Conservation (phyloP, 2,113 vertebrate genomes). For the Dermatemys mawii region DNA sequence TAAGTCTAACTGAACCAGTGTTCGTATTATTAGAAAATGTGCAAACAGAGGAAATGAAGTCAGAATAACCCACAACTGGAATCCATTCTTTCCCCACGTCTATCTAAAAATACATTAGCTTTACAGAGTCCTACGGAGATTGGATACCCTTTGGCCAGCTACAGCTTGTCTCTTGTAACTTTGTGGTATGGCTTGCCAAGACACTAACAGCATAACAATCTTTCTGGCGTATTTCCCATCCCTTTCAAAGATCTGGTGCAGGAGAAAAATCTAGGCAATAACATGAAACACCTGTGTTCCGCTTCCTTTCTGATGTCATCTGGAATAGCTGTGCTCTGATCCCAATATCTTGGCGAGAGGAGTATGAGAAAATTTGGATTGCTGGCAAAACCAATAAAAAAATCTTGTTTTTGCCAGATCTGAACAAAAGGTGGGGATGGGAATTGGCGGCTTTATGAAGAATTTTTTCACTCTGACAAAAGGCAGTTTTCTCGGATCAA, state of each 20-base stretch:
- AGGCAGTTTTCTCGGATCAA: neutral
- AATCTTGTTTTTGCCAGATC: neutral
- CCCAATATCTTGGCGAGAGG: fast-evolving
- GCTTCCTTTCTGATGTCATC: neutral
- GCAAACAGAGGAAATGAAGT: neutral
- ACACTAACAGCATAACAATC: neutral
- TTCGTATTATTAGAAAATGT: neutral
- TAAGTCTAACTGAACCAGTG: neutral
- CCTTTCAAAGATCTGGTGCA: neutral
- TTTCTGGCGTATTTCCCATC: neutral
- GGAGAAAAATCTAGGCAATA: neutral
- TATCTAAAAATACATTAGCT: neutral
- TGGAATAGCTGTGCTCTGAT: neutral
- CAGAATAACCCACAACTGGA: neutral
- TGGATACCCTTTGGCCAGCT: neutral
- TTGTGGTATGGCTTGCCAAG: neutral
- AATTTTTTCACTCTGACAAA: neutral
- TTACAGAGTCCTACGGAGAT: fast-evolving
- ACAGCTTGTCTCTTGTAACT: neutral
- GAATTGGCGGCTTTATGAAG: neutral
- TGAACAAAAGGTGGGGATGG: neutral
- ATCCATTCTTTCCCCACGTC: fast-evolving
- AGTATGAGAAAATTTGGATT: neutral
- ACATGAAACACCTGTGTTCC: neutral
- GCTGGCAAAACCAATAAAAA: neutral